Percentiles rank a stretch among this genome's conserved stretches.
phyloP scores from a whole-genome alignment of 23 tunicate species.

The Halocynthia roretzi region DNA sequence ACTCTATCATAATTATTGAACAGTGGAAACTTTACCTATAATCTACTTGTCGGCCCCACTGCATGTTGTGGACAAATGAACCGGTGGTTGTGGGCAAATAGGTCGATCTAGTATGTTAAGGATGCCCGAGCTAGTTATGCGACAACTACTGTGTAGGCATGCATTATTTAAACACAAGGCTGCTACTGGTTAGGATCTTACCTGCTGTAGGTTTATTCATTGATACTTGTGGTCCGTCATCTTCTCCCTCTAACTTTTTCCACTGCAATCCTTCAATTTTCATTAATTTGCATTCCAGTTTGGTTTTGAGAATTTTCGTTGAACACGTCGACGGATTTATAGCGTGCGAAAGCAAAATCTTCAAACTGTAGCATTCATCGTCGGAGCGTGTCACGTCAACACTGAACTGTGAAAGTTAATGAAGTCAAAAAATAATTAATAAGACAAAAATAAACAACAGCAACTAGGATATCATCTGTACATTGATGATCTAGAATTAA shows the following conservation, averaged over 20 bases:
- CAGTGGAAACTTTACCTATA: too few species aligned
- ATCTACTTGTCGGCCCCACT: too few species aligned
- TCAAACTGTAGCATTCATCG: slow-evolving; percentile 19
- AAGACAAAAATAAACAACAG: slow-evolving; percentile 9
- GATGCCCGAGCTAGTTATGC: too few species aligned
- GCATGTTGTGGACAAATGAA: too few species aligned
- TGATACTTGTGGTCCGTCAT: background rate
- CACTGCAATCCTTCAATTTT: slow-evolving; percentile 31
- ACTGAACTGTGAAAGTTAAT: too few species aligned
- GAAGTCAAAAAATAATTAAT: background rate
- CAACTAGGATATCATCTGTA: background rate
- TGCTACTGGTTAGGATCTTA: too few species aligned
- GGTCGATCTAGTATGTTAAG: too few species aligned
- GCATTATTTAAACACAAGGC: too few species aligned
- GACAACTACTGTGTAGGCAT: too few species aligned
- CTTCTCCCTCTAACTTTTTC: slow-evolving; percentile 3
- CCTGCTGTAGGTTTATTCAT: background rate
- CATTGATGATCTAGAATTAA: too few species aligned
- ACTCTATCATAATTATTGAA: too few species aligned
- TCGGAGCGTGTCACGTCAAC: slow-evolving; percentile 33
- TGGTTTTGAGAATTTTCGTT: slow-evolving; percentile 46
- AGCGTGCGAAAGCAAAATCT: slow-evolving; percentile 34
- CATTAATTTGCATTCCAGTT: slow-evolving; percentile 60
- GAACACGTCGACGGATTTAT: slow-evolving; percentile 40
- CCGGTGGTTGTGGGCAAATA: too few species aligned